Evolutionary conservation across 2,113 vertebrate species (phyloP).

Genomic region (Urocitellus parryii): DNA sequence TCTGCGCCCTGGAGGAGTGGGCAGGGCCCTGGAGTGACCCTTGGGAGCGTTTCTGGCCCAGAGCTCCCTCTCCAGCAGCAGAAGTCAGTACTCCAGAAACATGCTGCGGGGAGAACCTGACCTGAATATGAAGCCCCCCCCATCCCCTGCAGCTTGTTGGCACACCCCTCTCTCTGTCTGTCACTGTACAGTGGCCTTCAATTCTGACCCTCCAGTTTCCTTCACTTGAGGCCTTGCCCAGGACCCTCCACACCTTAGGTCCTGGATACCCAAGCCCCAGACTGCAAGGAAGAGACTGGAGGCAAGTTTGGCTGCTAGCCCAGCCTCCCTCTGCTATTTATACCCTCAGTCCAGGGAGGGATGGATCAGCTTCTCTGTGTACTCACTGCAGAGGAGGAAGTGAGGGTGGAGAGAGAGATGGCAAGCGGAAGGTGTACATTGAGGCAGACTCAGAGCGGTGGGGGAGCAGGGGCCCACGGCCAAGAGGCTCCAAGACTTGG

Average conservation of each 20-base stretch:
- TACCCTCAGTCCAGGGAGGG: constrained; percentile 70
- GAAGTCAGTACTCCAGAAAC: background rate
- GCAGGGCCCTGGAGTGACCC: background rate
- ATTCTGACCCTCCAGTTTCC: background rate
- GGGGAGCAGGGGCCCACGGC: background rate
- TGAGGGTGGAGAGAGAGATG: constrained; percentile 47
- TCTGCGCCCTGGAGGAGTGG: constrained; percentile 47
- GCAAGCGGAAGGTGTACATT: constrained; percentile 6
- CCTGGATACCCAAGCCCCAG: background rate
- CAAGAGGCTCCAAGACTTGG: background rate
- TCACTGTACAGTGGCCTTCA: background rate
- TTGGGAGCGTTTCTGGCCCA: constrained; percentile 32
- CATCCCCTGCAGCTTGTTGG: background rate
- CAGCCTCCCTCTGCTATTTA: constrained; percentile 76
- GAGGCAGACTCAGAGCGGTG: background rate
- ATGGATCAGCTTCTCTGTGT: constrained; percentile 58
- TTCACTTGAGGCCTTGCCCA: background rate
- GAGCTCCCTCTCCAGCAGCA: background rate
- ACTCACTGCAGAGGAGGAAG: constrained; percentile 69
- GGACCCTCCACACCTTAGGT: background rate
- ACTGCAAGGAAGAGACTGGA: constrained; percentile 52
- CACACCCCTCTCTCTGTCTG: background rate
- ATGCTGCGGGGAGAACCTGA: background rate
- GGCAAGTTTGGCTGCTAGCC: constrained; percentile 67
- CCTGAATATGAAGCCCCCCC: background rate